Evolutionary conservation across 2,888 invertebrate species (phyloP), one percentile per base, ranked within the genome.

Genomic region (Orchestes rusci): DNA sequence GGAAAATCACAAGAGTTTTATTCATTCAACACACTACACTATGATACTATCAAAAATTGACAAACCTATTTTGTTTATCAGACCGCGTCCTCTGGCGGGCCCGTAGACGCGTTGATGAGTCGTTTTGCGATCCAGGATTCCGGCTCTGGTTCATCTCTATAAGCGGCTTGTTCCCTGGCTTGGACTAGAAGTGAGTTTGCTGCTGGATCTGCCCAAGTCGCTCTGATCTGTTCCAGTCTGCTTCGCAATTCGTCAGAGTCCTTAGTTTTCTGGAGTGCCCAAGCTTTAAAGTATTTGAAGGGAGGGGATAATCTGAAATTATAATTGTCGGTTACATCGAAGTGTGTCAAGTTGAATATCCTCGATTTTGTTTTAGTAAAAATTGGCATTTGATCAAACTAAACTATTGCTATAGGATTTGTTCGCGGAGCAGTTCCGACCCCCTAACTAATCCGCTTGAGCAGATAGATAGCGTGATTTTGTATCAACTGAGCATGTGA

Each of bases 281-380:
- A 12, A 15, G 7, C 8, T 31, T 19, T 39, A 13, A 32, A 1
- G 18, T 38, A 29, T 12, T 28, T 27, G n/a, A 29, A 17, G 44
- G 49, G 47, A 3, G 62, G 56, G 60, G 57, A 60, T 34, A 53
- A 43, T 42, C 66, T 66, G 30, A 20, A 57, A 59, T 16, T 36
- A 32, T 18, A 28, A 39, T 17, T 23, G 48, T 29, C 23, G n/a
- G n/a, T n/a, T n/a, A n/a, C n/a, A n/a, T n/a, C n/a, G n/a, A n/a
- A n/a, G n/a, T n/a, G 5, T 19, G 17, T 15, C 17, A 8, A 28
- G 32, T 10, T 3, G 3, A 12, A 15, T 16, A 3, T 4, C n/a
- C n/a, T n/a, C n/a, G n/a, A n/a, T n/a, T n/a, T n/a, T n/a, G n/a
- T n/a, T n/a, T n/a, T n/a, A n/a, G n/a, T n/a, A n/a, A n/a, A n/a